phyloP scores from a whole-genome alignment of 2,797 vertebrate species.

The Cyprinodon diabolis region DNA sequence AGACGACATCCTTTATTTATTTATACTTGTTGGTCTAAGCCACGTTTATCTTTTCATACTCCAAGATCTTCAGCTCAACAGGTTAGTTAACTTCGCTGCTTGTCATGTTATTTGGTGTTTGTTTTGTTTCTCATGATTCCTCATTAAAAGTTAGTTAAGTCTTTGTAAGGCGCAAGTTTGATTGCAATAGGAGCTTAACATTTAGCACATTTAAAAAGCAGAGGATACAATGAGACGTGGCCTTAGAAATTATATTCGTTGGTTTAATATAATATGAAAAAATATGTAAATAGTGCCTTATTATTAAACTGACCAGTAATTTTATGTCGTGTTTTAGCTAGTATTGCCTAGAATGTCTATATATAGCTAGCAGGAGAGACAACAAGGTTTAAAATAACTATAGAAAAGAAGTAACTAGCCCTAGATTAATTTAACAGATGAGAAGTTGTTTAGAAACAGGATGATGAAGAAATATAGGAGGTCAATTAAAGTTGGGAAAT shows the following conservation, averaged over 20 bases:
- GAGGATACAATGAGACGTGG: background rate
- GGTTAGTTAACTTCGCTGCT: slow-evolving; percentile 50
- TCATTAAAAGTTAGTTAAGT: background rate
- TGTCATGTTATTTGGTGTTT: background rate
- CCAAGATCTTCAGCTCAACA: slow-evolving; percentile 45
- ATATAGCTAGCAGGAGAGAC: background rate
- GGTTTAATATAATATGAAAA: no score
- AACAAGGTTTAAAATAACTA: no score
- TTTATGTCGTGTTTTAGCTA: background rate
- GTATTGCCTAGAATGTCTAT: background rate
- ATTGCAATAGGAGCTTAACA: background rate
- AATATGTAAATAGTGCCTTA: background rate
- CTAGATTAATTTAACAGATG: no score
- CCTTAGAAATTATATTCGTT: background rate
- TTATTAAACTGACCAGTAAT: background rate
- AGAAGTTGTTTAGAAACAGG: background rate
- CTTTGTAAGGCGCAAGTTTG: background rate
- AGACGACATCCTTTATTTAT: slow-evolving; percentile 24
- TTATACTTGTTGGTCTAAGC: slow-evolving; percentile 6
- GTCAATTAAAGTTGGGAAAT: background rate
- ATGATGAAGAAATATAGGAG: background rate
- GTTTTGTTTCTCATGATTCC: background rate
- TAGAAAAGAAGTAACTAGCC: background rate
- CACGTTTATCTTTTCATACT: slow-evolving; percentile 2
- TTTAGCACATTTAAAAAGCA: background rate